A percentile compares a stretch with the other conserved stretches of the same genome.
Conservation (phyloP, 2,797 vertebrate species). For the Dipus sagitta region DNA sequence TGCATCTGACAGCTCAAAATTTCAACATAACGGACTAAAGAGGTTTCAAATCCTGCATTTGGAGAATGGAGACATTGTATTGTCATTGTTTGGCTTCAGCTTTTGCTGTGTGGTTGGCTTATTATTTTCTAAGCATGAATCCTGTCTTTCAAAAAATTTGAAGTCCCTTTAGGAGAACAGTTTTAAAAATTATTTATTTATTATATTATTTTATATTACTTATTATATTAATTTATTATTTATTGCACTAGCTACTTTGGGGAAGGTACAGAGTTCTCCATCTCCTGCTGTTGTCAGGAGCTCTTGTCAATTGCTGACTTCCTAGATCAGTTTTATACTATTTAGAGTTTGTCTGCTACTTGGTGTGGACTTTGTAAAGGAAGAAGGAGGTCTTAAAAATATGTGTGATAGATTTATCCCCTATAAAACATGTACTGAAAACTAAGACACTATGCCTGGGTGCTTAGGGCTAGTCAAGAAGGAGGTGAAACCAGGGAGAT, state of each 20-base stretch:
- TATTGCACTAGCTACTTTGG: conserved; percentile 1
- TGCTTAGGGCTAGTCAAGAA: neutral
- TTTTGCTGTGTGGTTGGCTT: no score
- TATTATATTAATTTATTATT: no score
- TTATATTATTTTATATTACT: no score
- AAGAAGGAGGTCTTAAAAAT: conserved; percentile 19
- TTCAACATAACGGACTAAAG: no score
- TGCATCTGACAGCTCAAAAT: no score
- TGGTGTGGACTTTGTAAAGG: neutral
- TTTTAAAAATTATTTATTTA: no score
- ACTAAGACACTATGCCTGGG: neutral
- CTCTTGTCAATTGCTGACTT: neutral
- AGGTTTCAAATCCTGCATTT: no score
- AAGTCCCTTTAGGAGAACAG: no score
- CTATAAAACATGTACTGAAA: neutral
- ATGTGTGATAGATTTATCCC: neutral
- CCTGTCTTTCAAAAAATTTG: no score
- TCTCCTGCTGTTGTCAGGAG: neutral
- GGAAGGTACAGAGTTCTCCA: neutral
- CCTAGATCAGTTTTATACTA: neutral
- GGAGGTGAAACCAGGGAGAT: conserved; percentile 2
- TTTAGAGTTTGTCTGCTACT: conserved; percentile 41
- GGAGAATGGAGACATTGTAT: no score
- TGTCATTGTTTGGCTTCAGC: no score
- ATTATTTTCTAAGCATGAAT: no score